Percentiles rank a stretch among this genome's conserved stretches.
Conservation (phyloP, 2,113 vertebrate genomes). For the Ginglymostoma cirratum region DNA sequence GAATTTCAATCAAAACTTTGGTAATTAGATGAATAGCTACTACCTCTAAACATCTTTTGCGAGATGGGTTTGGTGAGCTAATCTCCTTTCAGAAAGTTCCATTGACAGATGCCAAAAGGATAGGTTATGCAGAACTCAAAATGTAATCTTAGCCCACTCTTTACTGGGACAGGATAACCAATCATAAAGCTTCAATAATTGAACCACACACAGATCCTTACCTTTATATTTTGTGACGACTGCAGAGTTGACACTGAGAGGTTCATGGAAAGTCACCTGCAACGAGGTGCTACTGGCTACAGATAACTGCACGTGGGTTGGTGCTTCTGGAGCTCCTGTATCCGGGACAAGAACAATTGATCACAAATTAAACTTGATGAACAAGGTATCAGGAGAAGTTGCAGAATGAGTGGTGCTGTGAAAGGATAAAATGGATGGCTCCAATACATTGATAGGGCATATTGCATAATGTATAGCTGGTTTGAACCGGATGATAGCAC, state of each 20-base stretch:
- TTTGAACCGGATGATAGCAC: not conserved
- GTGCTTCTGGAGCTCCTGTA: constrained; percentile 71
- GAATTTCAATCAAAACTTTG: not conserved
- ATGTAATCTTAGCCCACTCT: too few relatives aligned
- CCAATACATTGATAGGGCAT: not conserved
- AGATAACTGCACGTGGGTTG: constrained; percentile 61
- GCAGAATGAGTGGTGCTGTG: not conserved
- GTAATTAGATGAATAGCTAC: not conserved
- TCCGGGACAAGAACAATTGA: constrained; percentile 36
- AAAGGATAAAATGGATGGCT: not conserved
- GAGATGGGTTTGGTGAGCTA: not conserved
- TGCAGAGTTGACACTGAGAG: constrained; percentile 70
- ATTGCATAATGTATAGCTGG: not conserved
- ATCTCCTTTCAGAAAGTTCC: not conserved
- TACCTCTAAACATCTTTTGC: not conserved
- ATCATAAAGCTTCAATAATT: not conserved
- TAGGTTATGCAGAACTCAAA: not conserved
- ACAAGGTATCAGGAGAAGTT: not conserved
- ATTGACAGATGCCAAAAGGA: not conserved
- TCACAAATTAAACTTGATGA: not conserved
- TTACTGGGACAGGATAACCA: not conserved
- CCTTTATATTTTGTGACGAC: constrained; percentile 85
- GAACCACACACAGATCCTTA: constrained; percentile 45
- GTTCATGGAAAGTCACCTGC: constrained; percentile 75
- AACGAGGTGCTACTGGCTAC: constrained; percentile 73